Evolutionary conservation across 2,113 vertebrate genomes (phyloP).

Genomic region (Ivindomyrus marchei): DNA sequence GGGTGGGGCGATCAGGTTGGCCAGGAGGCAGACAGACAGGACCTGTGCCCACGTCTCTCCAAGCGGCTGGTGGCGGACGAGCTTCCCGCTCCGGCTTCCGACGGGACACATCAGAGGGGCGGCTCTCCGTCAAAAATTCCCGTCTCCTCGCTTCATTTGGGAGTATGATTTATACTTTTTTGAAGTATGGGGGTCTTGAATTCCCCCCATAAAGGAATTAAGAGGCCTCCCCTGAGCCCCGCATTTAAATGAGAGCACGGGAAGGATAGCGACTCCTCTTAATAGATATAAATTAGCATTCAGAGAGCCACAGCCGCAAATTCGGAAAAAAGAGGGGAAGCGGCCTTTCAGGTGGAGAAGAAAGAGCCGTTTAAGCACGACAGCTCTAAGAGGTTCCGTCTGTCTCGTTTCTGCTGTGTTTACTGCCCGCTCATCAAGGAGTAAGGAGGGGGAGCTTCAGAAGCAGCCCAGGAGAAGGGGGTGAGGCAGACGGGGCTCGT

Average conservation of each 20-base stretch:
- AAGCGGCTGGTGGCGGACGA: slow-evolving; percentile 53
- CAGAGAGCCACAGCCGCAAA: slow-evolving; percentile 67
- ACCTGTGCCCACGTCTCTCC: slow-evolving; percentile 51
- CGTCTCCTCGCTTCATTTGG: slow-evolving; percentile 63
- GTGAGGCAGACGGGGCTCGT: slow-evolving; percentile 28
- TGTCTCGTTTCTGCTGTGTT: slow-evolving; percentile 64
- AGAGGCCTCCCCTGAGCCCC: slow-evolving; percentile 64
- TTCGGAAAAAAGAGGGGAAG: slow-evolving; percentile 48
- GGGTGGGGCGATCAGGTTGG: neutral
- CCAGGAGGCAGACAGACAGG: slow-evolving; percentile 41
- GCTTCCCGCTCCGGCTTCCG: slow-evolving; percentile 46
- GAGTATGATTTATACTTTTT: slow-evolving; percentile 77
- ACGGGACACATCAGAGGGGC: slow-evolving; percentile 65
- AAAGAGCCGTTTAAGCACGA: slow-evolving; percentile 68
- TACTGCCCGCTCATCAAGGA: slow-evolving; percentile 65
- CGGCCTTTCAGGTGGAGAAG: slow-evolving; percentile 71
- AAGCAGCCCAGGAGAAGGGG: slow-evolving; percentile 59
- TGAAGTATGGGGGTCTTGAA: slow-evolving; percentile 73
- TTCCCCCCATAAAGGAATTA: slow-evolving; percentile 74
- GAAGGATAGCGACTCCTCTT: slow-evolving; percentile 67
- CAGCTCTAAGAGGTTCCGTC: slow-evolving; percentile 59
- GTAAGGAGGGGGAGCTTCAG: slow-evolving; percentile 46
- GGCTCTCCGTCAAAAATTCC: slow-evolving; percentile 43
- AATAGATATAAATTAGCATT: slow-evolving; percentile 75
- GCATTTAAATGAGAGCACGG: slow-evolving; percentile 74